Evolutionary conservation across 2,113 vertebrate species (phyloP), one percentile per base, ranked within the genome.

Genomic region (Vimba vimba): DNA sequence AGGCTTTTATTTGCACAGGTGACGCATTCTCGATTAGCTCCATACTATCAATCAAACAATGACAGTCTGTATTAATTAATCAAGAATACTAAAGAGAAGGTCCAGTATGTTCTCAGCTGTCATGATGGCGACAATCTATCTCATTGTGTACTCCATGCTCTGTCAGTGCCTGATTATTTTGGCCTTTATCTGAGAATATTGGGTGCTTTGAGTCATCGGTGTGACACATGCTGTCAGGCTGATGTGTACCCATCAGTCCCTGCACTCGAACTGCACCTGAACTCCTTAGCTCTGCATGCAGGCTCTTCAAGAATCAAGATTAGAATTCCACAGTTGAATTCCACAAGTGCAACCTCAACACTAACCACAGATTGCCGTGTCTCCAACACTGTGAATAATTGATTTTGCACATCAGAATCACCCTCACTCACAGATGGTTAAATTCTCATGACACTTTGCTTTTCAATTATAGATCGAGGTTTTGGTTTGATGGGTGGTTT

Each of bases 71-170:
- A 57, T 74, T 76, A 23, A 78, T 85, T 84, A 66, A 66, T 10
- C 50, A 43, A 79, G 21, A 33, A 27, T 55, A 21, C 66, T 83
- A 25, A 59, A 60, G 59, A 79, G 52, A 64, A 79, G 74, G 66
- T 87, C 36, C 86, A 79, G 79, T 27, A 45, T 86, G 83, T 89
- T 89, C 66, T 73, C 55, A 73, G 45, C 83, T 73, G 55, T 75
- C 87, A 85, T 64, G 43, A 36, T 68, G 68, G 47, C 39, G 47
- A 81, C 60, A 43, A 1, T 55, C 33, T 62, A 79, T 79, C 69
- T 79, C 74, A 84, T 81, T 77, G 47, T 83, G 55, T 75, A 9
- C 55, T 87, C 47, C 6, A 64, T 81, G 68, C 64, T 75, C 45
- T 11, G 47, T 39, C 47, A 17, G 27, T 36, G 33, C 6, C n/a